Evolutionary conservation across 2,888 invertebrate genomes (phyloP), one percentile per base, ranked within the genome.

Genomic region (Nomada flava): DNA sequence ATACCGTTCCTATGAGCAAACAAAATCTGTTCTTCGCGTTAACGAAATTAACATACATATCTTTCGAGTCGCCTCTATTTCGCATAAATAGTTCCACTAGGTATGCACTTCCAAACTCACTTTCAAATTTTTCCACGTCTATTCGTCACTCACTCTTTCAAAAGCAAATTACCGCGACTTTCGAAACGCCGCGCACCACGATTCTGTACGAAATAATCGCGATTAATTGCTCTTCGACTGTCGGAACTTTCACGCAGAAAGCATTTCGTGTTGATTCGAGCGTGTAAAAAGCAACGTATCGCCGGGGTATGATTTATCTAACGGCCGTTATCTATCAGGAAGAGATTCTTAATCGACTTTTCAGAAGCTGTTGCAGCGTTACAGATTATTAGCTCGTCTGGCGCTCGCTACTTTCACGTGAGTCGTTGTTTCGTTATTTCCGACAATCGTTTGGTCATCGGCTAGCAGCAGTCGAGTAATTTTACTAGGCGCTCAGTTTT

Each of bases 221-320:
- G 47, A 50, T 20, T 60, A 50, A 70, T 70, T 23, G 29, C 42
- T 57, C 67, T 44, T 26, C 47, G 10, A 7, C 36, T 50, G 26
- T 50, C n/a, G 3, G n/a, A 55, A 72, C 76, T 76, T 64, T 76
- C 63, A 50, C 73, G 23, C 47, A 20, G 10, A 59, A 52, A 68
- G 60, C 36, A 52, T 60, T 67, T 20, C 74, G n/a, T 10, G 52
- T 23, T 26, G n/a, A 50, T 67, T 26, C 36, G 3, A 52, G 13
- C 15, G 62, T 2, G 23, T 5, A 23, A 29, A 36, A 9, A 23
- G 36, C 20, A 57, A 29, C 53, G 20, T 23, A 13, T 23, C 15
- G 7, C 18, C 20, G 53, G 18, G 2, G 36, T 29, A 26, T 26
- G 59, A 70, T 47, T 47, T 47, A n/a, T 63, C 63, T 36, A 36